Evolutionary conservation across 1,140 invertebrate genomes (phyloP).

Genomic region (Macrobrachium nipponense): DNA sequence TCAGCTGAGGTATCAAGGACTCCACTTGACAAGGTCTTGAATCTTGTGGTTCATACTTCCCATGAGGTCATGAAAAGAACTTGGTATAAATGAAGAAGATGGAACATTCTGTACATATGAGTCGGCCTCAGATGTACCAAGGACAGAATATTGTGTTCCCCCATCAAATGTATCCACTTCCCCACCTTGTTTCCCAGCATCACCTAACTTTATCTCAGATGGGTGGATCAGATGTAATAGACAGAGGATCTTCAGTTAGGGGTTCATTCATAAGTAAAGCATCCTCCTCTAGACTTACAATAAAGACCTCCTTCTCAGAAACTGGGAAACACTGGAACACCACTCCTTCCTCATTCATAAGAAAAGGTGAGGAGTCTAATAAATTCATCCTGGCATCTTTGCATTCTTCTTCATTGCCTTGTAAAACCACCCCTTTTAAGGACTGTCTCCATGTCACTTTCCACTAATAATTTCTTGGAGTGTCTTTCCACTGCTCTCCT

Average conservation of each 20-base stretch:
- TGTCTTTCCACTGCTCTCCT: neutral
- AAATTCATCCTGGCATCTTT: slow-evolving; percentile 29
- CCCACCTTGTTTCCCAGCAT: no score
- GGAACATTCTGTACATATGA: no score
- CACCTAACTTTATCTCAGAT: neutral
- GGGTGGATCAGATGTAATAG: slow-evolving; percentile 3
- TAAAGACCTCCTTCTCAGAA: slow-evolving; percentile 44
- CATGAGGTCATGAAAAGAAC: no score
- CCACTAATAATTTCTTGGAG: neutral
- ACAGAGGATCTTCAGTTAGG: neutral
- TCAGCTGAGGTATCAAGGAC: no score
- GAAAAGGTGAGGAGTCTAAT: slow-evolving; percentile 28
- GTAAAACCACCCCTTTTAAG: neutral
- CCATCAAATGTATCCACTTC: no score
- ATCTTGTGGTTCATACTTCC: no score
- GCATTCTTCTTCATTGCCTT: neutral
- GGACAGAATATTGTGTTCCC: no score
- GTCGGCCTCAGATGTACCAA: no score
- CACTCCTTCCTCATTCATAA: slow-evolving; percentile 50
- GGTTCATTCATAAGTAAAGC: slow-evolving; percentile 33
- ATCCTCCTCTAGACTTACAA: slow-evolving; percentile 42
- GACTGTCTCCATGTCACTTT: no score
- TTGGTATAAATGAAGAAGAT: no score
- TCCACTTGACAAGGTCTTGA: no score
- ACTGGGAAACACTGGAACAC: slow-evolving; percentile 44